Evolutionary conservation across 2,888 invertebrate species (phyloP).

Genomic region (Aporophyla nigra): DNA sequence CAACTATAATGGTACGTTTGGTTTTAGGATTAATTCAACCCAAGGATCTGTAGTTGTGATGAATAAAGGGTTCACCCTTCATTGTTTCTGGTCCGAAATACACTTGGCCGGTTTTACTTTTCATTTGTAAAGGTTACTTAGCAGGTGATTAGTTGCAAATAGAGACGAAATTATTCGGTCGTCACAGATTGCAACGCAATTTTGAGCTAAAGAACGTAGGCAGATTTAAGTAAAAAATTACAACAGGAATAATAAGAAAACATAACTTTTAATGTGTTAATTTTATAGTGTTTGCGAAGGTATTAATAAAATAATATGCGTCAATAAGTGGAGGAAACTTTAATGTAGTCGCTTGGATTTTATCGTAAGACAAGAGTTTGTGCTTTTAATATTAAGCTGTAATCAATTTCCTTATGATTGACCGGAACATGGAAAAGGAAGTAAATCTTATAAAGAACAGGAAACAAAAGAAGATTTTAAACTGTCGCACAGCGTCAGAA

Average conservation of each 20-base stretch:
- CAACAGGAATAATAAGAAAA: not conserved
- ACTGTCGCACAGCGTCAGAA: constrained; percentile 34
- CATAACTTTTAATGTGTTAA: too few relatives aligned
- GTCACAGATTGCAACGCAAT: not conserved
- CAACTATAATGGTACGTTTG: too few relatives aligned
- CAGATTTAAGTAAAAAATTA: not conserved
- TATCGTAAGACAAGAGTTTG: not conserved
- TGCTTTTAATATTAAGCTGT: not conserved
- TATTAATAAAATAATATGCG: not conserved
- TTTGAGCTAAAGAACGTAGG: not conserved
- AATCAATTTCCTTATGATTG: not conserved
- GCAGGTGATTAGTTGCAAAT: not conserved
- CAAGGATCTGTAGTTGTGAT: too few relatives aligned
- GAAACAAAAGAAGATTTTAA: constrained; percentile 24
- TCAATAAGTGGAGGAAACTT: not conserved
- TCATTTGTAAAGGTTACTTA: not conserved
- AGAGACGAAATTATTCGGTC: not conserved
- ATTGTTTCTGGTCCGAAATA: too few relatives aligned
- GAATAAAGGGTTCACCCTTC: too few relatives aligned
- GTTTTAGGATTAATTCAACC: too few relatives aligned
- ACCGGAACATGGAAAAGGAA: not conserved
- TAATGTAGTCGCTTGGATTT: not conserved
- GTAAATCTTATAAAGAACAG: constrained; percentile 19
- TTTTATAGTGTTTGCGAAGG: not conserved
- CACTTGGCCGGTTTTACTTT: not conserved